Evolutionary conservation across 2,797 vertebrate genomes (phyloP).

Genomic region (Tadarida brasiliensis): DNA sequence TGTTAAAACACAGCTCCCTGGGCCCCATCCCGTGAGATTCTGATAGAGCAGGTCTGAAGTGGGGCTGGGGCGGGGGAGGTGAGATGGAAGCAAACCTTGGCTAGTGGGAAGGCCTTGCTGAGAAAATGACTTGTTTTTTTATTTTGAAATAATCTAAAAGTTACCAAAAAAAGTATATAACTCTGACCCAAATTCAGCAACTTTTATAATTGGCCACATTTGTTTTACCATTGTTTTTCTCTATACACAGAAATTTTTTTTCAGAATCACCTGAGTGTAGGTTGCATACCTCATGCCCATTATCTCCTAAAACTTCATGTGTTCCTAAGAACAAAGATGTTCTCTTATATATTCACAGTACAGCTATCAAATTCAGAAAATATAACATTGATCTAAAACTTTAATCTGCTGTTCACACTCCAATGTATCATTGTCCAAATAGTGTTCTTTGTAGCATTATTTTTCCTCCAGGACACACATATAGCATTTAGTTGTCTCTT

Average conservation of each 20-base stretch:
- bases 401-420: neutral
- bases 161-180: neutral
- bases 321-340: neutral
- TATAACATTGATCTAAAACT: slow-evolving; percentile 5
- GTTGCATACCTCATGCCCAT: neutral
- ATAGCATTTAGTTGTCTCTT: neutral
- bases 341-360: neutral
- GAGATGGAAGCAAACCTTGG: neutral
- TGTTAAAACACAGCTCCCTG: neutral
- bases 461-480: neutral
- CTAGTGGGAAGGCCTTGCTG: neutral
- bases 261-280: neutral
- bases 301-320: neutral
- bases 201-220: neutral
- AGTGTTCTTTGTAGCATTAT: neutral
- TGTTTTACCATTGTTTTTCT: slow-evolving; percentile 18
- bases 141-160: slow-evolving; percentile 41
- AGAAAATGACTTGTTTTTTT: slow-evolving; percentile 22
- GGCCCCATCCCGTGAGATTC: neutral
- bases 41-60: neutral
- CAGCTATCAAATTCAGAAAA: neutral
- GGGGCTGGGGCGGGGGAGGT: accelerated
- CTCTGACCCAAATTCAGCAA: neutral
- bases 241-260: neutral
- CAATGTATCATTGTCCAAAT: neutral